Evolutionary conservation across 2,113 vertebrate species (phyloP).

Genomic region (Pyxicephalus adspersus): DNA sequence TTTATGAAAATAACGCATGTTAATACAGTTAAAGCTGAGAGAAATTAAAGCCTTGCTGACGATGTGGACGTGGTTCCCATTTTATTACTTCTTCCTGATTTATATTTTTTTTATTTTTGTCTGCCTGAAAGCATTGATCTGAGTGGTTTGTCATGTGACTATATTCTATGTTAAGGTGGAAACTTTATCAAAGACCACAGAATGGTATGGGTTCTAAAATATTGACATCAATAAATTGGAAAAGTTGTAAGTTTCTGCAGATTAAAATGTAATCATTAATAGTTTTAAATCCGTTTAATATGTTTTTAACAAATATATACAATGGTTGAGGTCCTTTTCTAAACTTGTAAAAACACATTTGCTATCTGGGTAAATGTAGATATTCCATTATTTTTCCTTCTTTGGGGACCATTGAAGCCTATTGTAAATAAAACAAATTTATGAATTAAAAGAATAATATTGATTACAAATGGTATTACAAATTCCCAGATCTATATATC

Average conservation of each 20-base stretch:
- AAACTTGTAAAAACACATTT: conserved; percentile 17
- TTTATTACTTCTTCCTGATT: conserved; percentile 53
- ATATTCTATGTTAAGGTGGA: conserved; percentile 75
- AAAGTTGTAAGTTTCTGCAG: neutral
- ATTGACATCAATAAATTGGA: neutral
- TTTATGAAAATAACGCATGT: conserved; percentile 64
- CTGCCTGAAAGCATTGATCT: conserved; percentile 78
- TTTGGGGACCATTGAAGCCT: conserved; percentile 52
- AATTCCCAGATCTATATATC: no score
- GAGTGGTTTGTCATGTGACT: conserved; percentile 75
- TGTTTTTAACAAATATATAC: conserved; percentile 4
- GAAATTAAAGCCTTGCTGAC: conserved; percentile 74
- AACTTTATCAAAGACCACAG: conserved; percentile 72
- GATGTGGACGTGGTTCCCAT: conserved; percentile 82
- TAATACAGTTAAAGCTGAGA: conserved; percentile 60
- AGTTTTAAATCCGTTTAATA: neutral
- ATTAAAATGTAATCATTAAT: neutral
- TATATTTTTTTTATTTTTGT: conserved; percentile 71
- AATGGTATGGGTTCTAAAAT: conserved; percentile 1
- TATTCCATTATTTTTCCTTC: neutral
- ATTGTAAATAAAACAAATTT: conserved; percentile 40
- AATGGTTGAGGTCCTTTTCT: conserved; percentile 52
- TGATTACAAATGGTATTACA: no score
- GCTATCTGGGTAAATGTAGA: neutral
- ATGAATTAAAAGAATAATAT: neutral